Base-by-base conservation (phyloP, 2,888 invertebrate species). In the Aromia moschata region DNA sequence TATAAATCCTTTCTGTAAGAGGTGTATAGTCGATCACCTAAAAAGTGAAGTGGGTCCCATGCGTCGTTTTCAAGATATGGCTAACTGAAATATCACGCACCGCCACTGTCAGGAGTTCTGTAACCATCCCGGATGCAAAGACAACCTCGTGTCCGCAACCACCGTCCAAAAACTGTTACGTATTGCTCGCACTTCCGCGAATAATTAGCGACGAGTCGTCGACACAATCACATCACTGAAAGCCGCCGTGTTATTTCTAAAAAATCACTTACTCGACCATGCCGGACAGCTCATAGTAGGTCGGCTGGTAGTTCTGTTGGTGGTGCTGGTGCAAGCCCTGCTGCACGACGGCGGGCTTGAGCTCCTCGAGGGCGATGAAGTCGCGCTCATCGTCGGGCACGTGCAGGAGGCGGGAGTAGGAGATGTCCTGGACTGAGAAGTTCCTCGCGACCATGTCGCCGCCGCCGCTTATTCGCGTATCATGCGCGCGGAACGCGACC, bases 311-410 rank as follows among this genome's bases (percentile, higher is more conserved):
- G 11, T 73, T 72, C 51, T 76, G 76, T 4, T 69, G 72, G 20
- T 64, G 66, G 49, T 76, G 76, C 5, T 69, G 72, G 20, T 64
- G 66, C 40, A 62, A 15, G 52, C 67, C 68, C 55, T 78, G 75
- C 55, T 74, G 72, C 15, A 70, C 69, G 51, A 69, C 71, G 18
- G 71, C 68, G 7, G 81, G 79, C 62, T 81, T 81, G 11, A 81
- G 67, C 66, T 81, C 81, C 61, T 81, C 80, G 30, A 82, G 67
- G 17, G 80, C 79, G 56, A 81, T 75, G 69, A 78, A 82, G 45
- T 80, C 79, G 20, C 73, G 67, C 30, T 80, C 80, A 51, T 80
- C 79, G 41, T 79, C 72, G 1, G 81, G 79, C 57, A 80, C 75
- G 69, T 81, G 80, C 16, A 81, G 69, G 16, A 82, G 71, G 20